A percentile compares a stretch with the other conserved stretches of the same genome.
phyloP scores from a whole-genome alignment of 2,113 vertebrate species.

The Cygnus buccinator region DNA sequence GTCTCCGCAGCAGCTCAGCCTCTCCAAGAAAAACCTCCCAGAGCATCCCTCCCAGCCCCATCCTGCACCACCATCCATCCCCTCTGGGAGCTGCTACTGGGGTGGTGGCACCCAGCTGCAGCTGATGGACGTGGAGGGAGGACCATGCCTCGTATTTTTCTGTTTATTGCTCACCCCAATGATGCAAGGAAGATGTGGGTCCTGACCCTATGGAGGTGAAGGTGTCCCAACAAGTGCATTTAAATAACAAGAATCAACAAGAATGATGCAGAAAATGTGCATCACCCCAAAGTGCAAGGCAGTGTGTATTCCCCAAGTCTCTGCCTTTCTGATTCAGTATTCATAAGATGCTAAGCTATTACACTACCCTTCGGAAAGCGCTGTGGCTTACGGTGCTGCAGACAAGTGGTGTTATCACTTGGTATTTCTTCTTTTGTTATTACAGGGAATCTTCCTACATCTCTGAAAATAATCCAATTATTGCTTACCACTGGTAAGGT shows the following conservation, averaged over 20 bases:
- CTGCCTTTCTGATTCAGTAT: conserved; percentile 20
- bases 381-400: conserved; percentile 1
- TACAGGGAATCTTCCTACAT: conserved; percentile 56
- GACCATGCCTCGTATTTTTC: not conserved
- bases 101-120: not conserved
- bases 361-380: not conserved
- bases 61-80: not conserved
- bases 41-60: not conserved
- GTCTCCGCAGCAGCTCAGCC: not conserved
- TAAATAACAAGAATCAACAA: not conserved
- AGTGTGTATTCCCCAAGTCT: not conserved
- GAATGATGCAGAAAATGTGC: not conserved
- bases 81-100: too few relatives aligned
- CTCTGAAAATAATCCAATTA: conserved; percentile 71
- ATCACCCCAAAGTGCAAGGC: not conserved
- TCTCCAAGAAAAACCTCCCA: not conserved
- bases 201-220: not conserved
- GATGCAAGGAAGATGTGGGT: not conserved
- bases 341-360: conserved; percentile 43
- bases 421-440: conserved; percentile 60
- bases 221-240: not conserved
- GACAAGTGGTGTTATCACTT: conserved; percentile 54
- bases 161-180: not conserved
- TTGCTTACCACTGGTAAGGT: conserved; percentile 53
- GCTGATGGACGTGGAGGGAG: not conserved